Evolutionary conservation across 1,140 invertebrate species (phyloP).

Genomic region (Gonioctena quinquepunctata): DNA sequence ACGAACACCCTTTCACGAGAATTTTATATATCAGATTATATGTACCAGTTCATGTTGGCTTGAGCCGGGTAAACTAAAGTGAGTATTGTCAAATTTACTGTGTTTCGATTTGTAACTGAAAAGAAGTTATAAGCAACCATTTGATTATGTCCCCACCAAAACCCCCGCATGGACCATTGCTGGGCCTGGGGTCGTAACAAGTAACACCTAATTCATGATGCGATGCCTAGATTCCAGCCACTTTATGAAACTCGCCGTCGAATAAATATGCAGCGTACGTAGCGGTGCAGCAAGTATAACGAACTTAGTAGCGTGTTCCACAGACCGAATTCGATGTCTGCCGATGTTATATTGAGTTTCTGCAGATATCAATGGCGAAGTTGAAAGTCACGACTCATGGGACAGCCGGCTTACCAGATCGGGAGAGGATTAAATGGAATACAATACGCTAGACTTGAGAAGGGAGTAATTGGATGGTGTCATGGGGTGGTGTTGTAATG

Average conservation of each 20-base stretch:
- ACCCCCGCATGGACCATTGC: too few relatives aligned
- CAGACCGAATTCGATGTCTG: background rate
- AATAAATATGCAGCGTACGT: constrained; percentile 5
- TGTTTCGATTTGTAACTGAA: too few relatives aligned
- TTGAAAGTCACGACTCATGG: background rate
- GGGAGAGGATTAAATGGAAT: background rate
- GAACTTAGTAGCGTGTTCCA: background rate
- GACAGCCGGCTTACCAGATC: constrained; percentile 4
- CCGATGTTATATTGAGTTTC: background rate
- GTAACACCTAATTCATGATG: too few relatives aligned
- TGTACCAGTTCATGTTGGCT: too few relatives aligned
- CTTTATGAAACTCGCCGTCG: background rate
- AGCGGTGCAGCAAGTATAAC: background rate
- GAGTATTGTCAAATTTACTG: too few relatives aligned
- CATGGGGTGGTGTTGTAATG: background rate
- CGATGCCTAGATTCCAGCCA: background rate
- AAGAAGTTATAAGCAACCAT: too few relatives aligned
- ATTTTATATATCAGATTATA: too few relatives aligned
- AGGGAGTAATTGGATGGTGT: background rate
- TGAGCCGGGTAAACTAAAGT: too few relatives aligned
- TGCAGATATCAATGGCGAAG: background rate
- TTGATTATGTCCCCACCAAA: too few relatives aligned
- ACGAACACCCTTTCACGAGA: too few relatives aligned
- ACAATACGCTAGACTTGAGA: background rate
- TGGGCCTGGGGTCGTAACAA: too few relatives aligned